Conservation (phyloP, 2,888 invertebrate species). For the Erebia epiphron region DNA sequence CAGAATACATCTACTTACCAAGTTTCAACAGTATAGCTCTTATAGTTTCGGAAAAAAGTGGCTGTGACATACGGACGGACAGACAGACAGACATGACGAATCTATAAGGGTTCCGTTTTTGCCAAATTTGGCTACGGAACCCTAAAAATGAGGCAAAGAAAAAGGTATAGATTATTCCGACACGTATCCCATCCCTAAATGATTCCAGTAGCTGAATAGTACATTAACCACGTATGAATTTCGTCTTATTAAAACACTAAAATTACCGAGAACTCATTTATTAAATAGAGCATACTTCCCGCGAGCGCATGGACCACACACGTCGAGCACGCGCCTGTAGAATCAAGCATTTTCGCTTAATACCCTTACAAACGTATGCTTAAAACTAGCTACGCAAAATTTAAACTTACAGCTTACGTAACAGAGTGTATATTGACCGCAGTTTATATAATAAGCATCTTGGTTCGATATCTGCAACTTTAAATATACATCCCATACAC, state of each 20-base stretch:
- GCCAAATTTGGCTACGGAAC: too few species aligned
- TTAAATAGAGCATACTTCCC: conserved; percentile 45
- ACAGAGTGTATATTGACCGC: conserved; percentile 11
- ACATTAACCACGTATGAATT: conserved; percentile 21
- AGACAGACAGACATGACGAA: too few species aligned
- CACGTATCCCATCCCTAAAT: too few species aligned
- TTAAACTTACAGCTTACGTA: neutral
- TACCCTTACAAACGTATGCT: conserved; percentile 36
- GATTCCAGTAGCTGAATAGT: neutral
- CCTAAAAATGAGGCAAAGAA: too few species aligned
- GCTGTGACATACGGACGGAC: too few species aligned
- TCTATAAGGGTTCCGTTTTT: too few species aligned
- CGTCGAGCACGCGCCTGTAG: conserved; percentile 43
- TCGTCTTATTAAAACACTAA: conserved; percentile 25
- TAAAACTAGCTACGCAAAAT: conserved; percentile 17
- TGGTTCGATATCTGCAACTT: conserved; percentile 2
- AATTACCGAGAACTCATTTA: conserved; percentile 33
- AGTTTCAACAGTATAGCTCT: too few species aligned
- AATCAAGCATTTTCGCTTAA: conserved; percentile 44
- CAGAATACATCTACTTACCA: too few species aligned
- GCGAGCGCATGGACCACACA: conserved; percentile 46
- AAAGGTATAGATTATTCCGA: too few species aligned
- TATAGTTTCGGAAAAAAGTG: too few species aligned
- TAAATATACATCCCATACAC: neutral
- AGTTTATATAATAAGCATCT: conserved; percentile 9